Conservation (phyloP, 2,888 invertebrate species). For the Papilio elwesi region DNA sequence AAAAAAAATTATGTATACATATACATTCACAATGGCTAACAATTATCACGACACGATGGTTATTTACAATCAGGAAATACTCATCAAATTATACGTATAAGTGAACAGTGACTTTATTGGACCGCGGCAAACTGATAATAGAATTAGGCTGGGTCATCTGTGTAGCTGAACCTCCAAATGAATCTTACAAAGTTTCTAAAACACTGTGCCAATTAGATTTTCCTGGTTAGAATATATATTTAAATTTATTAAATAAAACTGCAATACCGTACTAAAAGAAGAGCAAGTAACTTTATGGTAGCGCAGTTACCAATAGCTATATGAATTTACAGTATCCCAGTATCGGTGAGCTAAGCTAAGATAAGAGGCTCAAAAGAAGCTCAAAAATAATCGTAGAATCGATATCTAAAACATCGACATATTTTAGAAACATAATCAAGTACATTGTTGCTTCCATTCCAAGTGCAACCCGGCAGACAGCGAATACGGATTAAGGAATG, state of each 20-base stretch:
- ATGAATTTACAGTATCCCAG: not conserved
- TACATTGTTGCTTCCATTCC: not conserved
- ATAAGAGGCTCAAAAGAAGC: not conserved
- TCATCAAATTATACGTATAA: too few species aligned
- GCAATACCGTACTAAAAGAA: not conserved
- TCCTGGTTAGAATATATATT: not conserved
- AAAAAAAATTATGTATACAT: too few species aligned
- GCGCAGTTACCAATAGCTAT: not conserved
- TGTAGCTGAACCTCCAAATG: too few species aligned
- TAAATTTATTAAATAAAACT: too few species aligned
- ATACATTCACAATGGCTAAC: too few species aligned
- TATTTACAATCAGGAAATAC: too few species aligned
- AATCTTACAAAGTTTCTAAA: not conserved
- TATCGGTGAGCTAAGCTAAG: not conserved
- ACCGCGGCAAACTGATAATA: too few species aligned
- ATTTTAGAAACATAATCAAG: constrained; percentile 9
- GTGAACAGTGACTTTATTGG: too few species aligned
- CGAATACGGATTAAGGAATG: constrained; percentile 30
- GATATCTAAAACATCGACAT: constrained; percentile 19
- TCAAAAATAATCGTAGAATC: constrained; percentile 5
- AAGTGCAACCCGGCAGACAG: not conserved
- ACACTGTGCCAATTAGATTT: not conserved
- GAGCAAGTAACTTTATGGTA: not conserved
- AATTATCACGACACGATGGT: too few species aligned
- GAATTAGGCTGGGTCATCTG: too few species aligned